Conservation (phyloP, 2,113 vertebrate species). For the Dromiciops gliroides region DNA sequence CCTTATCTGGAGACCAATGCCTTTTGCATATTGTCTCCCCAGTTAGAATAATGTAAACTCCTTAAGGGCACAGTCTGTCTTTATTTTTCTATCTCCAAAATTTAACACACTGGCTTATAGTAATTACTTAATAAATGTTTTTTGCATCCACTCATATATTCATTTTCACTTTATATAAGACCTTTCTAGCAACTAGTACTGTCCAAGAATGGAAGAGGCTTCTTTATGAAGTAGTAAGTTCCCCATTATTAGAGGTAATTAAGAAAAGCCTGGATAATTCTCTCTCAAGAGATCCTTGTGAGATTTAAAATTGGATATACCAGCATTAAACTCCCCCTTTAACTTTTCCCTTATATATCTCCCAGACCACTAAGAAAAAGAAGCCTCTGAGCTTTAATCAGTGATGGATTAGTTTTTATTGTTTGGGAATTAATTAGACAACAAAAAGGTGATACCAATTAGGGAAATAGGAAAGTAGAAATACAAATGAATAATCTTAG, state of each 20-base stretch:
- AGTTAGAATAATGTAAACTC: neutral
- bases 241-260: neutral
- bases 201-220: neutral
- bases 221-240: neutral
- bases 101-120: neutral
- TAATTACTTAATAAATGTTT: neutral
- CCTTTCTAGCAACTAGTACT: neutral
- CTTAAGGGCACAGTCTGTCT: neutral
- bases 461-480: no score
- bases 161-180: neutral
- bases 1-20: neutral
- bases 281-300: neutral
- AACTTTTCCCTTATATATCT: no score
- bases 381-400: no score
- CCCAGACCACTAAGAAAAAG: no score
- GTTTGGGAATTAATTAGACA: no score
- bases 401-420: no score
- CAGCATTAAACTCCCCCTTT: no score
- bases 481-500: no score
- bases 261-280: neutral
- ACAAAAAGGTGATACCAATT: no score
- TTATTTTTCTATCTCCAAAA: neutral
- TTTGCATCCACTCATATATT: no score
- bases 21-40: neutral
- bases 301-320: no score